Evolutionary conservation across 1,140 invertebrate species (phyloP).

Genomic region (Rhysida immarginata): DNA sequence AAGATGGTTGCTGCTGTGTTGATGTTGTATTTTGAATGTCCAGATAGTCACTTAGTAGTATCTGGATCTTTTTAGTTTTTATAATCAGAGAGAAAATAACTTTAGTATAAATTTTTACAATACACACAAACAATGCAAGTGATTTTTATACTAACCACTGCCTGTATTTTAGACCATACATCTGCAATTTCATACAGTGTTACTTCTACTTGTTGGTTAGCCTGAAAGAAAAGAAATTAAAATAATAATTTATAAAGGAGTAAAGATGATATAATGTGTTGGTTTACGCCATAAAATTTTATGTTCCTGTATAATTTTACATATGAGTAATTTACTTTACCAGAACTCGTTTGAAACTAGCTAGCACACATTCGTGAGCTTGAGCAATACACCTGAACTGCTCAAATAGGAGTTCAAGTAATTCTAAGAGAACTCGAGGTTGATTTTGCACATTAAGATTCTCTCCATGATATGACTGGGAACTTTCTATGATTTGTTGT

Average conservation of each 20-base stretch:
- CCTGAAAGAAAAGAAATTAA: slow-evolving; percentile 36
- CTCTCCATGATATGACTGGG: neutral
- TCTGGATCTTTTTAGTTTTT: slow-evolving; percentile 41
- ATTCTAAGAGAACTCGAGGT: slow-evolving; percentile 22
- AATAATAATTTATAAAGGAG: slow-evolving; percentile 33
- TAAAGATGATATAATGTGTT: no score
- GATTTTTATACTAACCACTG: slow-evolving; percentile 45
- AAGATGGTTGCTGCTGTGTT: slow-evolving; percentile 38
- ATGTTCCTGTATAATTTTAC: no score
- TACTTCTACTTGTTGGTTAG: slow-evolving; percentile 17
- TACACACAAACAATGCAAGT: slow-evolving; percentile 10
- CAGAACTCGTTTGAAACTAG: slow-evolving; percentile 23
- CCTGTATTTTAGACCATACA: slow-evolving; percentile 77
- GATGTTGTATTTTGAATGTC: slow-evolving; percentile 55
- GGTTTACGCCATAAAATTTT: no score
- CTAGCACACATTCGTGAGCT: slow-evolving; percentile 46
- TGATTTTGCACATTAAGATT: neutral
- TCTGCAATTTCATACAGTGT: slow-evolving; percentile 54
- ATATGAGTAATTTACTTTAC: no score
- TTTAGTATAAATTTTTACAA: neutral
- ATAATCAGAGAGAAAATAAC: slow-evolving; percentile 2
- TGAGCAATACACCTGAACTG: slow-evolving; percentile 56
- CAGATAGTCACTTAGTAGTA: slow-evolving; percentile 61
- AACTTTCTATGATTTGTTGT: slow-evolving; percentile 48
- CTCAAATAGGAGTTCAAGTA: slow-evolving; percentile 44